A percentile compares a stretch with the other conserved stretches of the same genome.
These are phyloP conservation scores for Elegia similella DNA, from an alignment of 2,888 invertebrate species.

Conservation along the genomic window DNA sequence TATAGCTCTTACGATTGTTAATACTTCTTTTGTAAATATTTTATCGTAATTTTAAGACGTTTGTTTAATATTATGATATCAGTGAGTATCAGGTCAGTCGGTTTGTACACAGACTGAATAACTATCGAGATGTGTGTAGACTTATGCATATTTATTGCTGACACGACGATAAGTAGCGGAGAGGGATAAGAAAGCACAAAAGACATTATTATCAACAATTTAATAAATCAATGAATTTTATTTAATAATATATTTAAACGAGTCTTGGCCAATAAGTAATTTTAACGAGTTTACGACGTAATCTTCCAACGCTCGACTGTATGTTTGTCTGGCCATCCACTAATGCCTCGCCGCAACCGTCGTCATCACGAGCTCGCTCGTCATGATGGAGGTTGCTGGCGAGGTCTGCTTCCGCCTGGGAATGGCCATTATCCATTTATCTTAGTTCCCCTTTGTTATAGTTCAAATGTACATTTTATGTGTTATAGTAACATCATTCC, in stretches of 20 bases:
- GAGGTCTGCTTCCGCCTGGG: conserved; percentile 57
- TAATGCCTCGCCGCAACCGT: conserved; percentile 26
- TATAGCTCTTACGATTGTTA: conserved; percentile 72
- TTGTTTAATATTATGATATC: conserved; percentile 49
- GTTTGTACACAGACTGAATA: conserved; percentile 30
- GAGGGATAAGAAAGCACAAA: conserved; percentile 67
- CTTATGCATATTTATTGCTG: conserved; percentile 71
- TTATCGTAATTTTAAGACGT: conserved; percentile 55
- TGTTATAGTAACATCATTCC: conserved; percentile 74
- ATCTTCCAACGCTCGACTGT: conserved; percentile 21
- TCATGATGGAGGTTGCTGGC: conserved; percentile 28
- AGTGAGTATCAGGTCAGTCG: conserved; percentile 26
- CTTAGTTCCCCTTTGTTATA: conserved; percentile 49
- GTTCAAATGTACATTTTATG: conserved; percentile 71
- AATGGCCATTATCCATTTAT: conserved; percentile 47
- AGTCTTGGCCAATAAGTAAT: conserved; percentile 53
- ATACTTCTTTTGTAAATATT: conserved; percentile 73
- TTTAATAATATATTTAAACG: conserved; percentile 50
- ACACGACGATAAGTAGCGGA: conserved; percentile 50
- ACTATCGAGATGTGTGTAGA: conserved; percentile 51
- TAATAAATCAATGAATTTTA: conserved; percentile 43
- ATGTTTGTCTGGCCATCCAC: conserved; percentile 32
- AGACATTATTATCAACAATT: conserved; percentile 68
- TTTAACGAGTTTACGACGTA: conserved; percentile 1
- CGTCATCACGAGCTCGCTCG: neutral